phyloP scores from a whole-genome alignment of 2,888 invertebrate species.

The Cephus sareptanus region DNA sequence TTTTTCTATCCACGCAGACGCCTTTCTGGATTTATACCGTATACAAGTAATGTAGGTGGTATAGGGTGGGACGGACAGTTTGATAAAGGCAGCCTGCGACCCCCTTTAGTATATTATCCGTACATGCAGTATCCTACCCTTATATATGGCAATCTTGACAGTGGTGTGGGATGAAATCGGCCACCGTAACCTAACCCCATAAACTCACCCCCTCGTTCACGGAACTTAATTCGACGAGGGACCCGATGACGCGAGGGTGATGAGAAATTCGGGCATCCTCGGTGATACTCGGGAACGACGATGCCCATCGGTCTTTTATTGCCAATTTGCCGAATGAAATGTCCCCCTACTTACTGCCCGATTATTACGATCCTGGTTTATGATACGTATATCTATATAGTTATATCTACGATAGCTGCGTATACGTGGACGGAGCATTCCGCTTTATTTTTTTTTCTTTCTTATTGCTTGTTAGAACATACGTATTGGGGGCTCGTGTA shows the following conservation, averaged over 20 bases:
- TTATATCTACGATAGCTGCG: conserved; percentile 4
- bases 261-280: background rate
- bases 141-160: conserved; percentile 54
- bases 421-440: background rate
- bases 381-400: conserved; percentile 10
- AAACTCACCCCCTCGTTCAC: conserved; percentile 40
- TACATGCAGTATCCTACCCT: conserved; percentile 35
- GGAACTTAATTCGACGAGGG: conserved; percentile 61
- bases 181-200: conserved; percentile 54
- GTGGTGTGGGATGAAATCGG: conserved; percentile 50
- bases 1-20: conserved; percentile 13
- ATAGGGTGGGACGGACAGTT: background rate
- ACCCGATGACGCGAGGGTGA: conserved; percentile 29
- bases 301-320: conserved; percentile 63
- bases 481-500: background rate
- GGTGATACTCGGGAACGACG: conserved; percentile 18
- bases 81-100: background rate
- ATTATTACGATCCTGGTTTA: conserved; percentile 44
- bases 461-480: background rate
- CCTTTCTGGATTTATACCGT: conserved; percentile 13
- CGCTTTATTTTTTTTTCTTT: background rate
- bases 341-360: conserved; percentile 54
- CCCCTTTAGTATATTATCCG: conserved; percentile 1
- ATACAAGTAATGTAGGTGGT: background rate
- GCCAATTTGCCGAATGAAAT: conserved; percentile 66